Base-by-base conservation (phyloP, 2,797 vertebrate species). In the Decapterus maruadsi region DNA sequence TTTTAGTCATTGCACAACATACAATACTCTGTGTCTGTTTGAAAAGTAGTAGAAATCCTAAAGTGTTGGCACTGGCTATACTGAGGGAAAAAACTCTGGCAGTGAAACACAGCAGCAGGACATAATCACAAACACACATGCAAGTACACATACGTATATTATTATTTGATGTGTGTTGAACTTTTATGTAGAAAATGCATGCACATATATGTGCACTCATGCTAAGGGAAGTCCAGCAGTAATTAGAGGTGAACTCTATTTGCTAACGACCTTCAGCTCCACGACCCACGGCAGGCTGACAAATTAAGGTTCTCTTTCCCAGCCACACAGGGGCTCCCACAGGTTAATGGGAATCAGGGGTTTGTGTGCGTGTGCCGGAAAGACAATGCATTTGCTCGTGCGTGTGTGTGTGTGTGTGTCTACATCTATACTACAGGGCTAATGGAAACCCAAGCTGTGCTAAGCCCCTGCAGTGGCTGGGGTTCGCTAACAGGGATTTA, bases 241-340 rank as follows among this genome's bases (percentile, higher is more conserved):
- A 95, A 94, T 96, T 94, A 93, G 87, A 84, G 77, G 77, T 90
- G 81, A 94, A 92, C 91, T 93, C 82, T 78, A 92, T 93, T 94
- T 93, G 88, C 89, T 92, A 89, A 91, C 70, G 83, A 93, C 88
- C 91, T 94, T 92, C 88, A 90, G 91, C 77, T 89, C 73, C 78
- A 76, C 86, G 88, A 91, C 84, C 90, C 86, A 78, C 54, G 57
- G 78, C 77, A 83, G 87, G 78, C 87, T 93, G 90, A 93, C 90
- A 91, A 94, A 94, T 95, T 90, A 92, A 84, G 89, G 87, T 90
- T 91, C 87, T 84, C 82, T 72, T 68, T 87, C 84, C 71, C 73
- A 73, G 86, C 83, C 75, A 82, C 31, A 43, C 75, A 68, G 83
- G 82, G 89, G 88, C 89, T 84, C 59, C 87, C 81, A 84, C 80